phyloP scores from a whole-genome alignment of 2,888 invertebrate genomes.

The Hypselothyrea guttata region DNA sequence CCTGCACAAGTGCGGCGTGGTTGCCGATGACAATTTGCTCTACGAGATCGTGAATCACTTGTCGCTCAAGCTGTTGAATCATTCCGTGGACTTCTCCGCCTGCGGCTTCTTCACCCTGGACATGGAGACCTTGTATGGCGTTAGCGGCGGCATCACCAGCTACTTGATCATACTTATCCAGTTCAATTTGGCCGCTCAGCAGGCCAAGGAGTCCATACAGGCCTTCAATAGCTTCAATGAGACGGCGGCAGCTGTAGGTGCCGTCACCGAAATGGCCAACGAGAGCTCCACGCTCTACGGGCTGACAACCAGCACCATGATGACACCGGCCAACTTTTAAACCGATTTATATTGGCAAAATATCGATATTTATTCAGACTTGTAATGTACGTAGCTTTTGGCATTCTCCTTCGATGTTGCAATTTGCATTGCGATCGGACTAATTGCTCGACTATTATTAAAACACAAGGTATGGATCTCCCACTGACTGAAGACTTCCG shows the following conservation, averaged over 20 bases:
- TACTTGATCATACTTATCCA: conserved; percentile 82
- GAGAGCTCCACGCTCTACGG: conserved; percentile 44
- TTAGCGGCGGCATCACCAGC: conserved; percentile 82
- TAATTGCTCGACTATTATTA: no score
- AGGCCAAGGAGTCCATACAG: conserved; percentile 76
- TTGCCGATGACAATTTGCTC: conserved; percentile 80
- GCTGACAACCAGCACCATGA: conserved; percentile 53
- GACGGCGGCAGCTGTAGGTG: conserved; percentile 60
- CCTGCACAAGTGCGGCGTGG: conserved; percentile 81
- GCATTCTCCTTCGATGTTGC: no score
- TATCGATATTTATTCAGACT: no score
- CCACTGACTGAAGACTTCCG: no score
- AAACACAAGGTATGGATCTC: no score
- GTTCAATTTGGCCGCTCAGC: conserved; percentile 82
- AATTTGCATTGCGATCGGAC: no score
- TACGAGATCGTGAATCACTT: conserved; percentile 82
- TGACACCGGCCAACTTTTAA: conserved; percentile 46
- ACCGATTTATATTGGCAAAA: no score
- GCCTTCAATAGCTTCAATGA: conserved; percentile 63
- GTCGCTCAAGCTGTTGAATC: conserved; percentile 81
- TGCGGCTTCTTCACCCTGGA: conserved; percentile 82
- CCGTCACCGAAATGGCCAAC: conserved; percentile 53
- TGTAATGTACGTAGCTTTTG: no score
- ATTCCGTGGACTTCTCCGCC: conserved; percentile 82
- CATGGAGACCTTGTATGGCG: conserved; percentile 82